Percentiles rank a stretch among this genome's conserved stretches.
These are phyloP conservation scores for Dromiciops gliroides DNA, from an alignment of 2,113 vertebrate genomes.

Conservation along the genomic window DNA sequence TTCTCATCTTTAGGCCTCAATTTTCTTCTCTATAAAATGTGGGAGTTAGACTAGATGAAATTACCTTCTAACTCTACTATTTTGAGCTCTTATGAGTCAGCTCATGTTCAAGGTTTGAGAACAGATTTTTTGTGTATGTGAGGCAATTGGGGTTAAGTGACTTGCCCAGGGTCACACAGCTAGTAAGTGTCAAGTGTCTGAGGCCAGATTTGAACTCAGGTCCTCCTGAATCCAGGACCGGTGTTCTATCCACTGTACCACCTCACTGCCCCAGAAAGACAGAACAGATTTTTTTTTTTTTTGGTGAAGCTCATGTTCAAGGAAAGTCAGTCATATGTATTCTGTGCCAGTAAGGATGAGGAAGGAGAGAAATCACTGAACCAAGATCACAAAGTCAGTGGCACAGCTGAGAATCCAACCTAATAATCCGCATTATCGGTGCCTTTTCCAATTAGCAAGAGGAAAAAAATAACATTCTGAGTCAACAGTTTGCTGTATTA, in stretches of 20 bases:
- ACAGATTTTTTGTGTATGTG: too few species aligned
- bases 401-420: not conserved
- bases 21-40: not conserved
- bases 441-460: not conserved
- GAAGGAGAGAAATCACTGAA: not conserved
- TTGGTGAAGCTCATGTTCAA: not conserved
- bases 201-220: too few species aligned
- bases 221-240: too few species aligned
- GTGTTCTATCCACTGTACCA: too few species aligned
- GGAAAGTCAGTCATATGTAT: constrained; percentile 15
- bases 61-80: not conserved
- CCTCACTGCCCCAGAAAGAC: too few species aligned
- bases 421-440: not conserved
- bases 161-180: too few species aligned
- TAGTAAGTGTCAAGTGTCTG: too few species aligned
- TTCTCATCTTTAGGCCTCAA: not conserved
- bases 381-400: constrained; percentile 4
- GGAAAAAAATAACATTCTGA: not conserved
- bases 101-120: not conserved
- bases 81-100: not conserved
- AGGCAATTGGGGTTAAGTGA: too few species aligned
- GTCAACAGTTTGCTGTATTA: not conserved
- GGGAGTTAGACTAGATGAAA: not conserved
- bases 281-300: too few species aligned
- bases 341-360: not conserved